Evolutionary conservation across 1,140 invertebrate genomes (phyloP).

Genomic region (Papilio helenus): DNA sequence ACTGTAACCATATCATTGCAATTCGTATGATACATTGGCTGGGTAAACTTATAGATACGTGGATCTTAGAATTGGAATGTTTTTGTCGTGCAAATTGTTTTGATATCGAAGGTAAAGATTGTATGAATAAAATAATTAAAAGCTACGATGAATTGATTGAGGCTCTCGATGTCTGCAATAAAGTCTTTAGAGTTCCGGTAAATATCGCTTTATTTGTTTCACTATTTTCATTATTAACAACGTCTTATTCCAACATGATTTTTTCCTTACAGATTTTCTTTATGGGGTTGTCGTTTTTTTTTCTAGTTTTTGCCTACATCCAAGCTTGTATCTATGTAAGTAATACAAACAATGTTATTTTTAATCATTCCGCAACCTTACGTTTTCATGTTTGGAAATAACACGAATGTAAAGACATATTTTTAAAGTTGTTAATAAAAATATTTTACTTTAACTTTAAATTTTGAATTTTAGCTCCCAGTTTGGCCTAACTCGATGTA

Average conservation of each 20-base stretch:
- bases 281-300: neutral
- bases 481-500: neutral
- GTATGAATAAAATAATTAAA: neutral
- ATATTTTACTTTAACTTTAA: too few relatives aligned
- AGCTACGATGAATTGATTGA: neutral
- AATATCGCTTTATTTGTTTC: neutral
- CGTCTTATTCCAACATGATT: neutral
- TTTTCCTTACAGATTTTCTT: neutral
- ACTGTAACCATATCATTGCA: neutral
- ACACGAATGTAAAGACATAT: too few relatives aligned
- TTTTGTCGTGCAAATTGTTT: neutral
- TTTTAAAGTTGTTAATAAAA: too few relatives aligned
- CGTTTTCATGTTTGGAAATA: too few relatives aligned
- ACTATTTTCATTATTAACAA: neutral
- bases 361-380: too few relatives aligned
- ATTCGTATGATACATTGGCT: neutral
- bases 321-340: neutral
- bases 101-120: neutral
- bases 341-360: too few relatives aligned
- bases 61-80: neutral
- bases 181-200: neutral
- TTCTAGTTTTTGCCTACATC: neutral
- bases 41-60: neutral
- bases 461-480: neutral
- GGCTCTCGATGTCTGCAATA: neutral